Conservation (phyloP, 2,113 vertebrate species). For the Platichthys stellatus region DNA sequence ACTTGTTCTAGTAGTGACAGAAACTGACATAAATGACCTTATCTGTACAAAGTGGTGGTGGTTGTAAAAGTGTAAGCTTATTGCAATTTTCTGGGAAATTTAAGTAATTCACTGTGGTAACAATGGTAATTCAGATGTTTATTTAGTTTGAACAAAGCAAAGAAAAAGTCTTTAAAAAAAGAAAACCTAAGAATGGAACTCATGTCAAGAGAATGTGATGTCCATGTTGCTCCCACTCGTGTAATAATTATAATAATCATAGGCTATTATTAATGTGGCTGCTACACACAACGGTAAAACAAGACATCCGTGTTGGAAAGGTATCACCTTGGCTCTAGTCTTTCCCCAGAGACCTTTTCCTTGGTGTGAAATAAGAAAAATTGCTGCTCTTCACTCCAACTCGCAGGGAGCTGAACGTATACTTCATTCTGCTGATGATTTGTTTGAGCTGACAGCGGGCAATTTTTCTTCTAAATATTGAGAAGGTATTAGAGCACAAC, state of each 20-base stretch:
- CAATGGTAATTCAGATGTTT: no score
- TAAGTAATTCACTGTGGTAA: no score
- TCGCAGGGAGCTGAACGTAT: neutral
- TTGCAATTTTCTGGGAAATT: no score
- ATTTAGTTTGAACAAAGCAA: neutral
- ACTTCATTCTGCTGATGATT: neutral
- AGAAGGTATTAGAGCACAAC: neutral
- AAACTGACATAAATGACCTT: no score
- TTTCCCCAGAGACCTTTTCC: neutral
- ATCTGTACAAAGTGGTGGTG: no score
- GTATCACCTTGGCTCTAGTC: neutral
- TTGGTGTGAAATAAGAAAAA: conserved; percentile 4
- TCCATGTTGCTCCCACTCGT: neutral
- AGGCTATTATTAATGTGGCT: neutral
- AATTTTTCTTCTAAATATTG: conserved; percentile 4
- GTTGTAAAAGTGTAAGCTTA: no score
- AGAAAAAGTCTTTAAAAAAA: neutral
- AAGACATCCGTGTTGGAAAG: neutral
- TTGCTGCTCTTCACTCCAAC: neutral
- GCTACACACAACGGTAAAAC: neutral
- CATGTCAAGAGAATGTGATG: neutral
- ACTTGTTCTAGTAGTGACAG: no score
- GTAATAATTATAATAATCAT: neutral
- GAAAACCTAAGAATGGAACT: neutral
- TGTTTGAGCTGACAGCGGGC: neutral